Base-by-base conservation (phyloP, 1,140 invertebrate genomes). In the Panulirus ornatus region DNA sequence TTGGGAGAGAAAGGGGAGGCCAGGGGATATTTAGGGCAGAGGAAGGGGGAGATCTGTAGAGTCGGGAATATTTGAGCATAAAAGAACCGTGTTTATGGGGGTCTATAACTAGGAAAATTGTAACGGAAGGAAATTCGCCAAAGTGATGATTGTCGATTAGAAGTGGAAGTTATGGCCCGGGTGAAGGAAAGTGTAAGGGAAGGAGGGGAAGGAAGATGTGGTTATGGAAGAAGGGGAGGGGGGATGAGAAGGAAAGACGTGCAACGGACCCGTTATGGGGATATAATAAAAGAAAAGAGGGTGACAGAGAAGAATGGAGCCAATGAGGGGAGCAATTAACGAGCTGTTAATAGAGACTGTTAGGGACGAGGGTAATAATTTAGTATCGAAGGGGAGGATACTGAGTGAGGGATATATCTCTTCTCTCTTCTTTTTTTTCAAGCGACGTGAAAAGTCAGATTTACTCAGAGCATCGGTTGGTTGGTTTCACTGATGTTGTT, bases 341-440 rank as follows among this genome's bases (percentile, higher is more conserved):
- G 82, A 34, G n/a, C 58, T 63, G 66, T 84, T 84, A 84, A 84
- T 71, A 47, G 83, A 71, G 82, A 38, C 27, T 66, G 82, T 84
- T 66, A 47, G 34, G 47, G 83, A 19, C 19, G 51, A 73, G 66
- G 58, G 16, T 40, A 73, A 44, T 73, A 16, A 71, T 71, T 84
- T 47, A 47, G 22, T 81, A 44, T 42, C 58, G 47, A 34, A 19
- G 47, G 44, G 51, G 47, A 19, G 63, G 47, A 40, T 34, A 58
- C 27, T 36, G 66, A 84, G 78, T 11, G 36, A 38, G 22, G 44
- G 78, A n/a, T n/a, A n/a, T n/a, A n/a, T n/a, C n/a, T n/a, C 34
- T n/a, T n/a, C 34, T 3, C 5, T 70, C 22, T n/a, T 70, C 5
- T n/a, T 70, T n/a, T 3, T 70, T 30, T n/a, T 70, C 63, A 58